Conservation (phyloP, 2,888 invertebrate genomes). For the Argyra leucocephala region DNA sequence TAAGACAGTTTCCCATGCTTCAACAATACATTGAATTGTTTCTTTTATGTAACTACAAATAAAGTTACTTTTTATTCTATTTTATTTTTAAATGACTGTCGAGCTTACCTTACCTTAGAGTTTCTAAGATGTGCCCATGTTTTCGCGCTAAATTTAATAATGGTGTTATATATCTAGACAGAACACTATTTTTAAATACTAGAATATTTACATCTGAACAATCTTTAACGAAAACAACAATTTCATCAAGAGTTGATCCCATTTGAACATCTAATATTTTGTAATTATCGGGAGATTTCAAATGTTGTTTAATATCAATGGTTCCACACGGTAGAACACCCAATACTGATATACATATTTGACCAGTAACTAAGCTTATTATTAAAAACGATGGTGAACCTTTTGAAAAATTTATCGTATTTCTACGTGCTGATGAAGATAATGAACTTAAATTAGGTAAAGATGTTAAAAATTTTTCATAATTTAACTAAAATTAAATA, state of each 20-base stretch:
- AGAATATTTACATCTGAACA: constrained; percentile 54
- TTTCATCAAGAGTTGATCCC: constrained; percentile 59
- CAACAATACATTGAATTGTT: constrained; percentile 71
- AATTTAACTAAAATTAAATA: constrained; percentile 21
- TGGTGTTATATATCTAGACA: constrained; percentile 37
- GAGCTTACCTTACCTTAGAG: constrained; percentile 52
- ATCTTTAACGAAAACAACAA: constrained; percentile 56
- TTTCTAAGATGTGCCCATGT: constrained; percentile 60
- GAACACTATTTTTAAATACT: constrained; percentile 37
- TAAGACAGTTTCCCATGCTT: constrained; percentile 90
- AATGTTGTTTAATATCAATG: constrained; percentile 51
- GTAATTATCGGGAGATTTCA: constrained; percentile 50
- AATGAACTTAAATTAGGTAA: constrained; percentile 49
- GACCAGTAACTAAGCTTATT: constrained; percentile 66
- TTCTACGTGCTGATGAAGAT: constrained; percentile 47
- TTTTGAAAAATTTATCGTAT: constrained; percentile 47
- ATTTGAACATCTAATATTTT: constrained; percentile 56
- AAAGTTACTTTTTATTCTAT: constrained; percentile 2
- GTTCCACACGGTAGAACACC: constrained; percentile 74
- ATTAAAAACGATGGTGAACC: constrained; percentile 65
- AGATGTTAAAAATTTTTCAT: constrained; percentile 50
- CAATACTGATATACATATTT: constrained; percentile 66
- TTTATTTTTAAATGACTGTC: neutral
- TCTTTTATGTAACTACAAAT: constrained; percentile 51
- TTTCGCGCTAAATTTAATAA: constrained; percentile 55